Evolutionary conservation across 1,140 invertebrate genomes (phyloP).

Genomic region (Meloidogyne chitwoodi): DNA sequence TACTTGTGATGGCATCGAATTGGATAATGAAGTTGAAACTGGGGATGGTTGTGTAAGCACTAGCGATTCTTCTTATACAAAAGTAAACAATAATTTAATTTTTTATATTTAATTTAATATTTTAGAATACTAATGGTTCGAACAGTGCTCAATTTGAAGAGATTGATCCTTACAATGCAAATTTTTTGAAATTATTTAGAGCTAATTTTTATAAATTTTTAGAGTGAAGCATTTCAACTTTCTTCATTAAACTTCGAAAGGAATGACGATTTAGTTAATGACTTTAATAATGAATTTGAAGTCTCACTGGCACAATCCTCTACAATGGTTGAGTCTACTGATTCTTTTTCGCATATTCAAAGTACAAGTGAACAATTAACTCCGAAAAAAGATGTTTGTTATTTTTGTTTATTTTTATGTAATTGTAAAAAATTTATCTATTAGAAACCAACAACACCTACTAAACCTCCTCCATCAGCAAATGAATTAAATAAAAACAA

Average conservation of each 20-base stretch:
- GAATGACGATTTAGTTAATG: background rate
- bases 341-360: background rate
- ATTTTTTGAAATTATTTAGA: background rate
- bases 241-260: background rate
- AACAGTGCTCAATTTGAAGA: constrained; percentile 23
- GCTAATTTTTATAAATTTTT: background rate
- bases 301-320: background rate
- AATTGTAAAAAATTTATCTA: background rate
- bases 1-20: background rate
- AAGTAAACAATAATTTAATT: background rate
- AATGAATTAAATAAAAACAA: background rate
- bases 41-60: constrained; percentile 7
- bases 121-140: constrained; percentile 18
- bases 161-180: constrained; percentile 23
- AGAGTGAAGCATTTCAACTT: constrained; percentile 16
- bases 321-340: background rate
- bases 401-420: background rate
- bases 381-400: background rate
- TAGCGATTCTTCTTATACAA: constrained; percentile 24
- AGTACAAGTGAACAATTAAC: background rate
- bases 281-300: background rate
- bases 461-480: background rate
- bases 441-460: background rate
- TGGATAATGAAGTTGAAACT: constrained; percentile 14
- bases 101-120: background rate